Evolutionary conservation across 2,888 invertebrate genomes (phyloP).

Genomic region (Stenodema calcarata): DNA sequence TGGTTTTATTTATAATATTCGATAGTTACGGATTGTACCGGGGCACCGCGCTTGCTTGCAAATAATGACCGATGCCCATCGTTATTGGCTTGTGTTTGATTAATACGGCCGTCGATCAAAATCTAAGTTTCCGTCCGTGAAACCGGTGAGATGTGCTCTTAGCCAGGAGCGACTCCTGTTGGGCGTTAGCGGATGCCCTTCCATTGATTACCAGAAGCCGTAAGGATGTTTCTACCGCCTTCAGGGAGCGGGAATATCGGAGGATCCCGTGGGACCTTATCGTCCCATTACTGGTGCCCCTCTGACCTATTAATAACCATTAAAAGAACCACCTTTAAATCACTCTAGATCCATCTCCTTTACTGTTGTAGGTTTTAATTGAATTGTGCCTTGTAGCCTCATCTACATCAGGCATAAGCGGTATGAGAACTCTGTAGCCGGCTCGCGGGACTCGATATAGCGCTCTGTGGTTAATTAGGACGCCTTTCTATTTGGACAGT

Average conservation of each 20-base stretch:
- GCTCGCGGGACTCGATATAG: neutral
- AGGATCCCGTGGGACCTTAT: neutral
- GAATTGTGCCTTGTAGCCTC: slow-evolving; percentile 9
- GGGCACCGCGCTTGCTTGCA: neutral
- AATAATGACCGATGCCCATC: neutral
- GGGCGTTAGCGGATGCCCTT: slow-evolving; percentile 10
- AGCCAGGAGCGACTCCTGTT: slow-evolving; percentile 17
- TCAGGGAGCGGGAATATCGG: neutral
- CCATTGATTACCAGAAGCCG: neutral
- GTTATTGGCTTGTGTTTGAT: neutral
- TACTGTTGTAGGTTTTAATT: neutral
- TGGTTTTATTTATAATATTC: too few species aligned
- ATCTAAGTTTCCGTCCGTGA: neutral
- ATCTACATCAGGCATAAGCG: neutral
- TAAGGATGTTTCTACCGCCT: neutral
- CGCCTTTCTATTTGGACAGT: neutral
- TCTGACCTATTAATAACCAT: slow-evolving; percentile 30
- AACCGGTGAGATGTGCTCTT: neutral
- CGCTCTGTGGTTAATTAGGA: neutral
- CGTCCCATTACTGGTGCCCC: neutral
- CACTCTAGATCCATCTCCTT: slow-evolving; percentile 18
- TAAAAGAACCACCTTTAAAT: slow-evolving; percentile 17
- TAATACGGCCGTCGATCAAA: neutral
- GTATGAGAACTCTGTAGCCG: neutral
- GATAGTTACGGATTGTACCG: neutral